Conservation (phyloP, 30 jellyfish, hydroid and myxozoan species). For the Hydra vulgaris region DNA sequence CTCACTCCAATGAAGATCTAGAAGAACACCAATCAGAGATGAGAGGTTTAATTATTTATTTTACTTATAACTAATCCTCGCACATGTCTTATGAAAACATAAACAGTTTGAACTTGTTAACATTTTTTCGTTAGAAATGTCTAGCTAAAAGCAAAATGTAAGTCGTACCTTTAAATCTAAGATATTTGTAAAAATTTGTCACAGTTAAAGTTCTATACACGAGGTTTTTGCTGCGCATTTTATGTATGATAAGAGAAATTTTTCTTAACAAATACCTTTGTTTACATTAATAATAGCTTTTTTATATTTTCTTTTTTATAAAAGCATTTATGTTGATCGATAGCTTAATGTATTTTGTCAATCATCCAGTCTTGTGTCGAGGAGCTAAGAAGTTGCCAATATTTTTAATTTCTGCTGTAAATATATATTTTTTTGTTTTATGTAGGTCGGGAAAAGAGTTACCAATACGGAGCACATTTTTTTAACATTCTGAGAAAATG, state of each 20-base stretch:
- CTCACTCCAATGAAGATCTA: background rate
- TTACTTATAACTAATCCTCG: background rate
- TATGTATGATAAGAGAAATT: no score
- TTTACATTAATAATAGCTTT: no score
- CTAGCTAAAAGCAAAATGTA: background rate
- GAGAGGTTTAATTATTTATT: background rate
- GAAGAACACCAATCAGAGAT: background rate
- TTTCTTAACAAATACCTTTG: no score
- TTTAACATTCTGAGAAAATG: constrained; percentile 13
- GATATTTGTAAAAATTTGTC: no score
- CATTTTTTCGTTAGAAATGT: background rate
- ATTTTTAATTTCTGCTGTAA: background rate
- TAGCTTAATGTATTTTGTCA: no score
- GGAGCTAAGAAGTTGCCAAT: no score
- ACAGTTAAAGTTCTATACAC: no score
- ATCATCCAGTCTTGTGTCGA: no score
- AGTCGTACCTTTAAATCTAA: no score
- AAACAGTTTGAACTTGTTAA: background rate
- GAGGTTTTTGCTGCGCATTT: no score
- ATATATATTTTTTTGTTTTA: background rate
- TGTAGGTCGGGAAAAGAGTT: background rate
- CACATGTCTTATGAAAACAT: background rate
- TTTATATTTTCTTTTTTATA: no score
- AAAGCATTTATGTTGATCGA: no score
- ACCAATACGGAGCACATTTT: background rate